These are phyloP conservation scores for Hydrolagus colliei DNA, from an alignment of 2,797 vertebrate species.

Conservation along the genomic window DNA sequence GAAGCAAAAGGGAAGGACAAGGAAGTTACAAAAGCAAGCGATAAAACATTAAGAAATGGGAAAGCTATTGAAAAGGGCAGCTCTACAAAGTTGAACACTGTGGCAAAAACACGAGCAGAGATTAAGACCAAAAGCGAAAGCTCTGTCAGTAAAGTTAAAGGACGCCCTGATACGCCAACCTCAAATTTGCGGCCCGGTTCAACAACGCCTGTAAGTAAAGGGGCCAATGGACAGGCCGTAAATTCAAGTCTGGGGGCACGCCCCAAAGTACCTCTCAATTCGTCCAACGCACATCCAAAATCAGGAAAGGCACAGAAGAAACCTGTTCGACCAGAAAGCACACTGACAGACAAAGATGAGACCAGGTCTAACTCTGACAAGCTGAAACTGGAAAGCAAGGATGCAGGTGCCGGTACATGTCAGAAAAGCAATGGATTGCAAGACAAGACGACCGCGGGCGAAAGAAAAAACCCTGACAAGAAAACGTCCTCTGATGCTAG, in stretches of 20 bases:
- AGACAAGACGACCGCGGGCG: slow-evolving; percentile 46
- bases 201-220: slow-evolving; percentile 45
- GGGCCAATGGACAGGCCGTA: slow-evolving; percentile 62
- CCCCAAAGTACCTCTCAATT: slow-evolving; percentile 68
- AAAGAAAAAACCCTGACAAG: slow-evolving; percentile 49
- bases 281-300: slow-evolving; percentile 52
- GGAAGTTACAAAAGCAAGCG: slow-evolving; percentile 56
- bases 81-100: slow-evolving; percentile 65
- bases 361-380: slow-evolving; percentile 43
- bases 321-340: slow-evolving; percentile 44
- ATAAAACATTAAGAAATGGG: slow-evolving; percentile 56
- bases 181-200: slow-evolving; percentile 58
- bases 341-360: slow-evolving; percentile 42
- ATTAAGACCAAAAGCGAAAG: slow-evolving; percentile 55
- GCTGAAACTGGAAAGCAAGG: slow-evolving; percentile 42
- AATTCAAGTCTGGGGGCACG: slow-evolving; percentile 67
- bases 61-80: slow-evolving; percentile 60
- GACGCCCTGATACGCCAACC: slow-evolving; percentile 41
- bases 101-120: slow-evolving; percentile 58
- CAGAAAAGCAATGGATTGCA: slow-evolving; percentile 44
- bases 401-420: slow-evolving; percentile 26
- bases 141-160: slow-evolving; percentile 52
- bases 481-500: slow-evolving; percentile 45
- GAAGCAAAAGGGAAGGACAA: slow-evolving; percentile 70
- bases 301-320: slow-evolving; percentile 61